Conservation (phyloP, 2,113 vertebrate genomes). For the Myodes glareolus region DNA sequence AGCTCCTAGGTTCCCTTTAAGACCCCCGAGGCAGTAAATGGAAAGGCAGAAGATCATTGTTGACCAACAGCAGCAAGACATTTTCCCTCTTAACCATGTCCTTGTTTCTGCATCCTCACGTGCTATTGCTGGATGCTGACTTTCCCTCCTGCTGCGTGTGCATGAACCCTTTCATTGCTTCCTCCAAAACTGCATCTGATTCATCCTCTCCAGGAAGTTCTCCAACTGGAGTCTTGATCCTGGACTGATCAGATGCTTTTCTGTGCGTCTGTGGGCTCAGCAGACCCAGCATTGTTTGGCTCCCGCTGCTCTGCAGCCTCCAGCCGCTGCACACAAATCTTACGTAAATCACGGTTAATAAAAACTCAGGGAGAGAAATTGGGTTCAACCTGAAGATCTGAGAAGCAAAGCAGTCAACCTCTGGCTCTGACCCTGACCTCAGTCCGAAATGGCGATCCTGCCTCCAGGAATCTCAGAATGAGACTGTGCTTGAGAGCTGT, state of each 20-base stretch:
- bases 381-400: too few relatives aligned
- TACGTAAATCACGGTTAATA: too few relatives aligned
- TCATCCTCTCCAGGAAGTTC: background rate
- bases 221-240: background rate
- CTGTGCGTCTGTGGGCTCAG: slow-evolving; percentile 45
- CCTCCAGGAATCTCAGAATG: too few relatives aligned
- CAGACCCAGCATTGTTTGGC: background rate
- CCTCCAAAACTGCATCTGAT: background rate
- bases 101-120: background rate
- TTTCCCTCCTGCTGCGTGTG: background rate
- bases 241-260: background rate
- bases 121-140: background rate
- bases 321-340: background rate
- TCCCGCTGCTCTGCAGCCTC: background rate
- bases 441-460: too few relatives aligned
- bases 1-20: background rate
- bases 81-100: background rate
- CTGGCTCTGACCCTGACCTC: too few relatives aligned
- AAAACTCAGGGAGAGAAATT: too few relatives aligned
- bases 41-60: background rate
- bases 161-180: background rate
- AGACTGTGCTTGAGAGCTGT: too few relatives aligned
- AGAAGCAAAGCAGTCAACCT: too few relatives aligned
- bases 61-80: background rate
- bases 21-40: background rate